Conservation (phyloP, 2,888 invertebrate genomes). For the Dicranocentrus wangi region DNA sequence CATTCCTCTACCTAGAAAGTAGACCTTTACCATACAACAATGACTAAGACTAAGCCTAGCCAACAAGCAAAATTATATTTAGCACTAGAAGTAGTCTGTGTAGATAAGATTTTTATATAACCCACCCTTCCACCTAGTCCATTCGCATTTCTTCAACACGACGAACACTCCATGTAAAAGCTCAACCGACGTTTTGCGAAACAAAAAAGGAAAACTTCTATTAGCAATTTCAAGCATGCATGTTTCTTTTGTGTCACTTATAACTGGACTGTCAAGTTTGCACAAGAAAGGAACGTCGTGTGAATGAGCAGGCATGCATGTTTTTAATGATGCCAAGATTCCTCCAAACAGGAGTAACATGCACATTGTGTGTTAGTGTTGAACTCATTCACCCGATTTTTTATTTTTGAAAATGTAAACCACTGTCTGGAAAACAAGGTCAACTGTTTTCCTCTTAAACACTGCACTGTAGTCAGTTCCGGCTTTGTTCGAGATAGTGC, state of each 20-base stretch:
- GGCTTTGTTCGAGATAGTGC: too few relatives aligned
- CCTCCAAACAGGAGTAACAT: too few relatives aligned
- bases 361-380: too few relatives aligned
- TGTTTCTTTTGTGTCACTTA: constrained; percentile 6
- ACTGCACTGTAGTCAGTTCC: too few relatives aligned
- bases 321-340: constrained; percentile 46
- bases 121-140: too few relatives aligned
- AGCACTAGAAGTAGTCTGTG: too few relatives aligned
- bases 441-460: constrained; percentile 20
- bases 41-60: too few relatives aligned
- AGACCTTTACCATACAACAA: neutral
- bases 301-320: constrained; percentile 20
- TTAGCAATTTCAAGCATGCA: constrained; percentile 29
- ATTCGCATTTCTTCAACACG: too few relatives aligned
- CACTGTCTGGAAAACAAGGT: constrained; percentile 37
- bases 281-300: constrained; percentile 22
- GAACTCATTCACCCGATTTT: neutral
- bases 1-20: constrained; percentile 38
- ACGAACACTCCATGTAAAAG: too few relatives aligned
- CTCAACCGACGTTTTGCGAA: constrained; percentile 15
- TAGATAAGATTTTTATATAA: too few relatives aligned
- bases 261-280: constrained; percentile 20
- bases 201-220: neutral
- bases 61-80: too few relatives aligned
- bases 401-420: neutral